Base-by-base conservation (phyloP, 2,113 vertebrate genomes). In the Hiodon tergisus region DNA sequence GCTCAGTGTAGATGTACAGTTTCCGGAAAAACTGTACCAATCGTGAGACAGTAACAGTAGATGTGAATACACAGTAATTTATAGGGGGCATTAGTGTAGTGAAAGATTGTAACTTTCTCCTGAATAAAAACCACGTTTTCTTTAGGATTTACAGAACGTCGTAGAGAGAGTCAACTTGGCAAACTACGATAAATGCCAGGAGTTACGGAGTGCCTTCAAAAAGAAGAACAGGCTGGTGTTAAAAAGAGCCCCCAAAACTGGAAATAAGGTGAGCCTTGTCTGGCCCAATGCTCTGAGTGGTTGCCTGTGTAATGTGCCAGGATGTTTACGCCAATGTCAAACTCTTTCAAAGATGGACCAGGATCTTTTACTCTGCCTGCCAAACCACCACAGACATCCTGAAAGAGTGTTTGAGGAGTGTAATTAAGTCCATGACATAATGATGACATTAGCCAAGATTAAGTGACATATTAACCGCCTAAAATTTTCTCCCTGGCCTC, bases 101-200 rank as follows among this genome's bases (percentile, higher is more conserved):
- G 31, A 31, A 31, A 31, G 31, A 31, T 31, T 31, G 31, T 31
- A 31, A 1, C 31, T 31, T 31, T 31, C 31, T 31, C 31, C 31
- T 31, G 31, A 31, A 31, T 31, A 31, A 31, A 31, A 31, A 31
- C 31, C 31, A 31, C 31, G 31, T 77, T 75, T 82, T 77, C 70
- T 84, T 17, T 83, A 99, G 97, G 93, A 95, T 1, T 89, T 94
- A 74, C 88, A 95, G 84, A 97, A 91, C 75, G 96, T 93, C 80
- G 77, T 96, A 59, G 96, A 98, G 86, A 94, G 91, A 0, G 79
- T 97, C 76, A 93, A 98, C 79, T 89, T 99, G 84, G 93, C 94
- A 72, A 95, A 93, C 87, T 99, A 95, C 14, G 94, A 98, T 46
- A 91, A 88, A 68, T 99, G 97, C 82, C 94, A 94, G 66, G 97